These are phyloP conservation scores for Osmerus eperlanus DNA, from an alignment of 2,113 vertebrate species.

Conservation along the genomic window DNA sequence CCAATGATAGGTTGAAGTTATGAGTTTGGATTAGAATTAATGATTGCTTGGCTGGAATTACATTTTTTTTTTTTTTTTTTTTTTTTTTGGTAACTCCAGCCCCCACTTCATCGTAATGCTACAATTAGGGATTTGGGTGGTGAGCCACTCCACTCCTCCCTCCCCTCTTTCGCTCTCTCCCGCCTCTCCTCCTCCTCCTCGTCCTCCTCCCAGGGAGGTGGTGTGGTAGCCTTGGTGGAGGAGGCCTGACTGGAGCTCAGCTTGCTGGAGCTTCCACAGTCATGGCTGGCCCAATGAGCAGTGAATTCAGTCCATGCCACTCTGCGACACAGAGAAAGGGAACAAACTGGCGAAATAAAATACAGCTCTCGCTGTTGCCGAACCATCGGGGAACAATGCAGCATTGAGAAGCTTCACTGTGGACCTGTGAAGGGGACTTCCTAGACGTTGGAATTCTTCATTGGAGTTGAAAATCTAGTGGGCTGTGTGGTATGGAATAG, in stretches of 20 bases:
- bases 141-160: slow-evolving; percentile 19
- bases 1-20: slow-evolving; percentile 50
- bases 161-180: background rate
- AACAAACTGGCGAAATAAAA: slow-evolving; percentile 36
- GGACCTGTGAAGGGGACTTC: slow-evolving; percentile 44
- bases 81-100: slow-evolving; percentile 21
- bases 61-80: background rate
- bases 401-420: slow-evolving; percentile 47
- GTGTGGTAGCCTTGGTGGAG: slow-evolving; percentile 17
- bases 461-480: background rate
- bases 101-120: slow-evolving; percentile 37
- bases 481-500: slow-evolving; percentile 6
- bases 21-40: slow-evolving; percentile 53
- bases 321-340: slow-evolving; percentile 43
- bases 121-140: slow-evolving; percentile 36
- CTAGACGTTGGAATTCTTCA: slow-evolving; percentile 42
- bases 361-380: slow-evolving; percentile 50
- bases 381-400: slow-evolving; percentile 48
- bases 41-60: slow-evolving; percentile 22
- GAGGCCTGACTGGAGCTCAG: slow-evolving; percentile 23
- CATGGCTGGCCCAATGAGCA: slow-evolving; percentile 42
- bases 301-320: slow-evolving; percentile 35
- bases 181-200: slow-evolving; percentile 14
- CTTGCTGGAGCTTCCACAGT: slow-evolving; percentile 29
- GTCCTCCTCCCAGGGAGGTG: slow-evolving; percentile 4